Percentiles rank a stretch among this genome's conserved stretches.
Conservation (phyloP, 1,140 invertebrate species). For the Harpegnathos saltator region DNA sequence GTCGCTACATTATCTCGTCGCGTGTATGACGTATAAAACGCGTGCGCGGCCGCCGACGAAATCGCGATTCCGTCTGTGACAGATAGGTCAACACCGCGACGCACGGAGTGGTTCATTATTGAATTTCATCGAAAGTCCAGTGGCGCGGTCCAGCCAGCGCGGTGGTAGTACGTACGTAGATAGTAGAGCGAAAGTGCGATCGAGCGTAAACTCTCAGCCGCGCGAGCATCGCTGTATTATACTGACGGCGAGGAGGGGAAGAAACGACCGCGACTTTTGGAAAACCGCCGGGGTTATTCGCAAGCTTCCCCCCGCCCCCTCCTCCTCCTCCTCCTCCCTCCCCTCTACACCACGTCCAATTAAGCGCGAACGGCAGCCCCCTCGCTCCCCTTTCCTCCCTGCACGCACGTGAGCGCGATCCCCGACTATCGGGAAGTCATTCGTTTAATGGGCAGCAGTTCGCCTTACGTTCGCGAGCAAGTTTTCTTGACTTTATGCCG, state of each 20-base stretch:
- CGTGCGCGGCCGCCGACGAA: conserved; percentile 33
- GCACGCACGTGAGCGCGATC: conserved; percentile 9
- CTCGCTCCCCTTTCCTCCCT: not conserved
- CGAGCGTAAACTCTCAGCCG: too few species aligned
- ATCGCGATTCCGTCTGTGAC: conserved; percentile 50
- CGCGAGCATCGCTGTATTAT: too few species aligned
- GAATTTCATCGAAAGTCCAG: conserved; percentile 45
- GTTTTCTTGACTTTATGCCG: conserved; percentile 37
- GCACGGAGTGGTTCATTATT: conserved; percentile 26
- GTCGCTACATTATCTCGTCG: conserved; percentile 55
- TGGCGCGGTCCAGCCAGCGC: too few species aligned
- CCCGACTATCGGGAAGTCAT: conserved; percentile 30
- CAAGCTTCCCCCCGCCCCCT: too few species aligned
- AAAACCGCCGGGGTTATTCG: not conserved
- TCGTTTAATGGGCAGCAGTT: conserved; percentile 25
- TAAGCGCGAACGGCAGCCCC: conserved; percentile 18
- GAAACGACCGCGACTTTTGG: too few species aligned
- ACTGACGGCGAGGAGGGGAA: too few species aligned
- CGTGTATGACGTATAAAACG: conserved; percentile 29
- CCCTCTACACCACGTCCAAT: conserved; percentile 14
- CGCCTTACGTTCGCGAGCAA: conserved; percentile 6
- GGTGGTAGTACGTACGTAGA: too few species aligned
- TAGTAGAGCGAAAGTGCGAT: too few species aligned
- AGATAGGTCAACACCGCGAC: conserved; percentile 22
- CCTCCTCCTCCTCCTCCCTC: not conserved